Percentiles rank a stretch among this genome's conserved stretches.
phyloP scores from a whole-genome alignment of 2,888 invertebrate genomes.

The Rotaria socialis region DNA sequence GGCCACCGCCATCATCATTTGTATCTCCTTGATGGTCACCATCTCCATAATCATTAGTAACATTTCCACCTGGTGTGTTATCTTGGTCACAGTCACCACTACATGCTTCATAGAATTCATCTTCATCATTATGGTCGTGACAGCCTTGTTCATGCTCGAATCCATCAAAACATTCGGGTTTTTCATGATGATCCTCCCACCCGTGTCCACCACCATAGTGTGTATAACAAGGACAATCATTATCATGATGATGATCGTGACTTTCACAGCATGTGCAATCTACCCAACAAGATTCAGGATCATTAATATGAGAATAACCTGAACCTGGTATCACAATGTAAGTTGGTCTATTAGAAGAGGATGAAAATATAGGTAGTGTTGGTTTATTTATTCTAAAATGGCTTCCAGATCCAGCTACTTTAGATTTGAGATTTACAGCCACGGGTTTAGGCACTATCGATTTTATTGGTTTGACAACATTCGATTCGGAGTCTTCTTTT shows the following conservation, averaged over 20 bases:
- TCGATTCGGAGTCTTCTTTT: not conserved
- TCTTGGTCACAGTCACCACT: not conserved
- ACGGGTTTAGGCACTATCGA: too few relatives aligned
- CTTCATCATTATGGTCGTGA: not conserved
- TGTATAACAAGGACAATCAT: not conserved
- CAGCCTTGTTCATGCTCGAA: not conserved
- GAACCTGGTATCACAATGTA: not conserved
- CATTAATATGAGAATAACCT: not conserved
- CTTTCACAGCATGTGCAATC: not conserved
- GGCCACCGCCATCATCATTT: not conserved
- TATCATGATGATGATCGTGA: not conserved
- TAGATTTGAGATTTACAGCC: not conserved
- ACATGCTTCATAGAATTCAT: not conserved
- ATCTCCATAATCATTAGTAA: not conserved
- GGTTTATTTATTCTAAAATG: not conserved
- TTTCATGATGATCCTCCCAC: not conserved
- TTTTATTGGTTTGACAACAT: too few relatives aligned
- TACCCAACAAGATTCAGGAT: not conserved
- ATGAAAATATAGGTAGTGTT: too few relatives aligned
- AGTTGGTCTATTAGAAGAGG: too few relatives aligned
- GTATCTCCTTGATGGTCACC: not conserved
- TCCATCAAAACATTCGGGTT: not conserved
- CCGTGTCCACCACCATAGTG: not conserved
- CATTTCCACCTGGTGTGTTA: not conserved
- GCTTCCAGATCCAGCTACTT: not conserved